A percentile compares a stretch with the other conserved stretches of the same genome.
phyloP scores from a whole-genome alignment of 2,888 invertebrate species.

The Chrysomela aeneicollis region DNA sequence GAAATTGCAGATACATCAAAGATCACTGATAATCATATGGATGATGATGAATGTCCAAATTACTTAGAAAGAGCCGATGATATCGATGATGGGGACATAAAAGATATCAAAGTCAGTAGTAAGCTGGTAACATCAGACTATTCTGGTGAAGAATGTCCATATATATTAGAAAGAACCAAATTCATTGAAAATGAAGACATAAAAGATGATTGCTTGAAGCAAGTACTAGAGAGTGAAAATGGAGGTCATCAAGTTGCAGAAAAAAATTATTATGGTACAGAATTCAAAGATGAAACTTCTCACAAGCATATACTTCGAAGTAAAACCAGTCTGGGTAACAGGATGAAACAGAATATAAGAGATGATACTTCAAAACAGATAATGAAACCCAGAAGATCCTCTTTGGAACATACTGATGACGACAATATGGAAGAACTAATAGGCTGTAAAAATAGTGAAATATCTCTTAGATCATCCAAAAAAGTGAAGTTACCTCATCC shows the following conservation, averaged over 20 bases:
- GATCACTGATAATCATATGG: neutral
- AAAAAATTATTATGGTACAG: neutral
- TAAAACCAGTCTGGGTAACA: constrained; percentile 25
- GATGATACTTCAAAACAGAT: neutral
- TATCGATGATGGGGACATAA: neutral
- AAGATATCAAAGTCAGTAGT: neutral
- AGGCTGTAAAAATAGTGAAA: neutral
- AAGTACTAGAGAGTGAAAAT: neutral
- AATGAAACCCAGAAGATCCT: constrained; percentile 5
- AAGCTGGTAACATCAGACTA: neutral
- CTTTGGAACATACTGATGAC: neutral
- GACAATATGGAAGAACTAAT: neutral
- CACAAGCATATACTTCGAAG: constrained; percentile 15
- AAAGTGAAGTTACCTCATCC: neutral
- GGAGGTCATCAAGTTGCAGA: neutral
- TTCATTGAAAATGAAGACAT: no score
- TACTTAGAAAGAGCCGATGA: neutral
- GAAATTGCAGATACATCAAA: neutral
- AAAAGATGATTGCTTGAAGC: no score
- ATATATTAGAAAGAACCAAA: no score
- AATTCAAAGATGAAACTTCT: neutral
- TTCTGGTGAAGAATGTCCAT: no score
- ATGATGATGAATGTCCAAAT: neutral
- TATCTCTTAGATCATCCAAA: neutral
- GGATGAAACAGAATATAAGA: neutral